A percentile compares a stretch with the other conserved stretches of the same genome.
These are phyloP conservation scores for Poeciliopsis turneri DNA, from an alignment of 2,797 vertebrate species.

Conservation along the genomic window DNA sequence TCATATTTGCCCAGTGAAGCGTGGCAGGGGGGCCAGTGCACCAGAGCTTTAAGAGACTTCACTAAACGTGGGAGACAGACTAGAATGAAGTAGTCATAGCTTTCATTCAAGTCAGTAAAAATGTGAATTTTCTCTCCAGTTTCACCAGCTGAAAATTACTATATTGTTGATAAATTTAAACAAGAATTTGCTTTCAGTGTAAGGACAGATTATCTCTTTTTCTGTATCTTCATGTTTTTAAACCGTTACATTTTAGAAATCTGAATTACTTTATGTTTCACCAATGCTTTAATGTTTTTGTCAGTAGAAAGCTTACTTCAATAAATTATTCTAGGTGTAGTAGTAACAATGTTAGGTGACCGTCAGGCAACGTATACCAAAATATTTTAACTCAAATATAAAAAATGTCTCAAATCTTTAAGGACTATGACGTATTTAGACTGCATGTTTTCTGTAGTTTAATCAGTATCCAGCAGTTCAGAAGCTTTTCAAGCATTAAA, in stretches of 20 bases:
- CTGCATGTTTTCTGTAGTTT: slow-evolving; percentile 17
- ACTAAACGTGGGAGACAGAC: slow-evolving; percentile 33
- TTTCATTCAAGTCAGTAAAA: slow-evolving; percentile 4
- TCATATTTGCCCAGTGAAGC: slow-evolving; percentile 51
- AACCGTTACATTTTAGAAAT: not conserved
- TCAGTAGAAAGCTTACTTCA: not conserved
- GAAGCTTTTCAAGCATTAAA: slow-evolving; percentile 14
- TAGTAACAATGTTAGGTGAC: not conserved
- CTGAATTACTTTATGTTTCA: not conserved
- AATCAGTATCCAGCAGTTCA: slow-evolving; percentile 14
- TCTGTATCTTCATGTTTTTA: not conserved
- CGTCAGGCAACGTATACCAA: not conserved
- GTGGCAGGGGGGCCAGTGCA: slow-evolving; percentile 20
- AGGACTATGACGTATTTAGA: not conserved
- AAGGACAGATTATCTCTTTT: not conserved
- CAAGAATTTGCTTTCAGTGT: not conserved
- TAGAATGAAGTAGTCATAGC: slow-evolving; percentile 13
- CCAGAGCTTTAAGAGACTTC: slow-evolving; percentile 21
- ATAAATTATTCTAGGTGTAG: not conserved
- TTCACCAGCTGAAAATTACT: not conserved
- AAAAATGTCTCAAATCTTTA: not conserved
- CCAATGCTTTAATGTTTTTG: not conserved
- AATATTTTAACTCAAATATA: not conserved
- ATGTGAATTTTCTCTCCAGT: slow-evolving; percentile 27
- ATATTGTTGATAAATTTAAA: slow-evolving; percentile 3